phyloP scores from a whole-genome alignment of 2,113 vertebrate genomes.

The Thunnus maccoyii region DNA sequence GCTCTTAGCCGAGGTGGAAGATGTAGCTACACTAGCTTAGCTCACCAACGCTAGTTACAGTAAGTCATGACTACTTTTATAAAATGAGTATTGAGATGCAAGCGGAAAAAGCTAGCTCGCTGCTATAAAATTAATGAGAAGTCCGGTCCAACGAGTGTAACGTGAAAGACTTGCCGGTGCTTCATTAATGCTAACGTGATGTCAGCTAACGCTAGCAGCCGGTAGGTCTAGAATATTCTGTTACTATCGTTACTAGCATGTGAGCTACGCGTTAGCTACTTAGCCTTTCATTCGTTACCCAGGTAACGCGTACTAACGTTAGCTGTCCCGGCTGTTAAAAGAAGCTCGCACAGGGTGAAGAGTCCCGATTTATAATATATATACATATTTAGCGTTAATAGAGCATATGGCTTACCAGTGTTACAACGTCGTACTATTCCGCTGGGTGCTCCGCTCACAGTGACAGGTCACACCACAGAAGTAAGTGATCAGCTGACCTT shows the following conservation, averaged over 20 bases:
- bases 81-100: neutral
- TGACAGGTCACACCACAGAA: slow-evolving; percentile 35
- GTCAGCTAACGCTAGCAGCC: slow-evolving; percentile 47
- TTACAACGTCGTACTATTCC: neutral
- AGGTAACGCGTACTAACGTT: neutral
- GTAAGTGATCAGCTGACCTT: slow-evolving; percentile 74
- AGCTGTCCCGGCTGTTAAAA: neutral
- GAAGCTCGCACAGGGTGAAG: neutral
- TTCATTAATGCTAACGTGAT: neutral
- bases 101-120: fast-evolving
- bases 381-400: neutral
- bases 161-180: neutral
- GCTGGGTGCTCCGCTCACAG: neutral
- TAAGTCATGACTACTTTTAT: neutral
- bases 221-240: slow-evolving; percentile 76
- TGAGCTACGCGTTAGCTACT: slow-evolving; percentile 32
- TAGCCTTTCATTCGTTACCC: neutral
- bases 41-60: neutral
- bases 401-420: slow-evolving; percentile 33
- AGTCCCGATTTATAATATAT: neutral
- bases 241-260: slow-evolving; percentile 77
- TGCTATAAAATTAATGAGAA: fast-evolving
- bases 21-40: neutral
- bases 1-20: too few relatives aligned
- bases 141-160: fast-evolving